A percentile compares a stretch with the other conserved stretches of the same genome.
Conservation (phyloP, 2,888 invertebrate species). For the Bedellia somnulentella region DNA sequence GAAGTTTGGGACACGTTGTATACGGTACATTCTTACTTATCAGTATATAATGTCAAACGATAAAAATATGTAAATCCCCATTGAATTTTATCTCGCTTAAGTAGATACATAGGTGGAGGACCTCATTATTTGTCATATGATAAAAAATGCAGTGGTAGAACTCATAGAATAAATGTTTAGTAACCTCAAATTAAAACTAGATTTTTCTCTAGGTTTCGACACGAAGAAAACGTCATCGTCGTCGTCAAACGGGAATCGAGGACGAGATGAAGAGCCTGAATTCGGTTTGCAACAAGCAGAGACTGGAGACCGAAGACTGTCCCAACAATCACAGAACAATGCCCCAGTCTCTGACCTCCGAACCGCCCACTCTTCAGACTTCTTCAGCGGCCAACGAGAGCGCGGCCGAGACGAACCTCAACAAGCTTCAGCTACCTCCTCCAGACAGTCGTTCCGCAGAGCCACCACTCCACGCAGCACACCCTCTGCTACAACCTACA, state of each 20-base stretch:
- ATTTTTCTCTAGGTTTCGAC: constrained; percentile 64
- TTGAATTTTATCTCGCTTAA: no score
- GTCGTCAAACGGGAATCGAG: constrained; percentile 34
- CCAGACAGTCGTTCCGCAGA: constrained; percentile 32
- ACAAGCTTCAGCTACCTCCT: constrained; percentile 15
- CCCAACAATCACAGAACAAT: constrained; percentile 17
- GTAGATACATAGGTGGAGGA: no score
- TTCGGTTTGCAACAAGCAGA: constrained; percentile 75
- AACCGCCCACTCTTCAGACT: constrained; percentile 74
- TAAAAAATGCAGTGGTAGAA: no score
- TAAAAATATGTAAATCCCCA: no score
- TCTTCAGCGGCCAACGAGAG: constrained; percentile 64
- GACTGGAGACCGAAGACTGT: constrained; percentile 57
- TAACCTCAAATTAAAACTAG: no score
- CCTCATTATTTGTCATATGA: no score
- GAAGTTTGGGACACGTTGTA: no score
- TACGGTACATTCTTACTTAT: no score
- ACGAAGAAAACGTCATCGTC: constrained; percentile 59
- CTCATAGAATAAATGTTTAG: no score
- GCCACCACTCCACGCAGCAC: constrained; percentile 37
- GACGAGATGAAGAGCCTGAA: constrained; percentile 71
- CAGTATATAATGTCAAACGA: no score
- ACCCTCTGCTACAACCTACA: constrained; percentile 18
- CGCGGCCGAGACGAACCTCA: constrained; percentile 40
- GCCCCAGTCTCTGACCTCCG: constrained; percentile 64